phyloP scores from a whole-genome alignment of 2,797 vertebrate species.

The Ctenopoma multispine region DNA sequence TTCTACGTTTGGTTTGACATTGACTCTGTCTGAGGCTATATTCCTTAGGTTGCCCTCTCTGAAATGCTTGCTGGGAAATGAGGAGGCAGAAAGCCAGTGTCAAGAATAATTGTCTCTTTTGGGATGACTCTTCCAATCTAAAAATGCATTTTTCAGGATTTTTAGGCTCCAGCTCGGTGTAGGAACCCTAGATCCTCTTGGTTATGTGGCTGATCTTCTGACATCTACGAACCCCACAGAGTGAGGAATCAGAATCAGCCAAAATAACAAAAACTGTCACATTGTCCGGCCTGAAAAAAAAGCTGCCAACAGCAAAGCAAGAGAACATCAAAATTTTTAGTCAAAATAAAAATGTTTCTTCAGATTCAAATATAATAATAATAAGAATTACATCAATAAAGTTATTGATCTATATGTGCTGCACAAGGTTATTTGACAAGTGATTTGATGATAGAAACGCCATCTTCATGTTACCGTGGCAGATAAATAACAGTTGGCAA shows the following conservation, averaged over 20 bases:
- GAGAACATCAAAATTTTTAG: too few species aligned
- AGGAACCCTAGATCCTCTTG: slow-evolving; percentile 1
- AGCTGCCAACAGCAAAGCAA: background rate
- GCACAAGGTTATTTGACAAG: too few species aligned
- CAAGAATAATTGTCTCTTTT: slow-evolving; percentile 30
- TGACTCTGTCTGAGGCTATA: background rate
- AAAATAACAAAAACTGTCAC: slow-evolving; percentile 2
- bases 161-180: background rate
- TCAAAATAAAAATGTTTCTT: background rate
- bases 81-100: slow-evolving; percentile 7
- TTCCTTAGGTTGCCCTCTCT: background rate
- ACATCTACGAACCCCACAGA: slow-evolving; percentile 6
- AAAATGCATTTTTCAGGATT: slow-evolving; percentile 11
- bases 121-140: slow-evolving; percentile 9
- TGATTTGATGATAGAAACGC: too few species aligned
- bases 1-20: background rate
- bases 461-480: too few species aligned
- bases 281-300: background rate
- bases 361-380: too few species aligned
- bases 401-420: too few species aligned
- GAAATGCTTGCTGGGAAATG: slow-evolving; percentile 6
- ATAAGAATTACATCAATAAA: too few species aligned
- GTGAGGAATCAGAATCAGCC: background rate
- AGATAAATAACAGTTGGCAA: too few species aligned
- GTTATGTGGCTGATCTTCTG: slow-evolving; percentile 6